phyloP scores from a whole-genome alignment of 2,113 vertebrate species.

The Cervus canadensis region DNA sequence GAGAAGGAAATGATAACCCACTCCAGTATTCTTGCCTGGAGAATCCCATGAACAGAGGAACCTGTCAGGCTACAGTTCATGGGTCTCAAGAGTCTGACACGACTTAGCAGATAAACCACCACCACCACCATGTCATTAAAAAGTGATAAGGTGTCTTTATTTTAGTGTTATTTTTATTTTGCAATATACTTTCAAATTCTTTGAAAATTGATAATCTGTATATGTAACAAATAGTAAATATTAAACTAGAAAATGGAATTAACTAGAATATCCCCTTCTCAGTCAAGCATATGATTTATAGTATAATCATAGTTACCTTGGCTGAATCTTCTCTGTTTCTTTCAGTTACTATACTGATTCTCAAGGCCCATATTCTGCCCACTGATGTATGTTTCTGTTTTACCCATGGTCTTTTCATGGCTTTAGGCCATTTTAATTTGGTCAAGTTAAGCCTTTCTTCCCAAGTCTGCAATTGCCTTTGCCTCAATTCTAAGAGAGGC shows the following conservation, averaged over 20 bases:
- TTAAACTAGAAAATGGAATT: slow-evolving; percentile 51
- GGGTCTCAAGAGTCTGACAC: neutral
- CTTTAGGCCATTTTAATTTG: slow-evolving; percentile 75
- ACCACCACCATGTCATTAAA: neutral
- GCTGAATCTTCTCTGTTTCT: neutral
- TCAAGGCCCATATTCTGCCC: slow-evolving; percentile 14
- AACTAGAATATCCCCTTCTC: neutral
- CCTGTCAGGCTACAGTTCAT: neutral
- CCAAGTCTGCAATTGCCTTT: slow-evolving; percentile 77
- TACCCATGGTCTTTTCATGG: slow-evolving; percentile 67
- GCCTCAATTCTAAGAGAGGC: slow-evolving; percentile 76
- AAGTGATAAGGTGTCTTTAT: slow-evolving; percentile 21
- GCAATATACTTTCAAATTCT: neutral
- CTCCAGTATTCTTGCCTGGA: neutral
- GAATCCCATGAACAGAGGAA: neutral
- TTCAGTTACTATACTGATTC: neutral
- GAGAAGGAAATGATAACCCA: neutral
- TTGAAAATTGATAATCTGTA: slow-evolving; percentile 35
- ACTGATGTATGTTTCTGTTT: slow-evolving; percentile 68
- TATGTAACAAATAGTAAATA: slow-evolving; percentile 41
- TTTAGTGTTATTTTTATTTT: slow-evolving; percentile 54
- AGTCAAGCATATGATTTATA: neutral
- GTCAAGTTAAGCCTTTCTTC: slow-evolving; percentile 74
- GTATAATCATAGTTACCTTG: neutral
- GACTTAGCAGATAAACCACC: neutral